phyloP scores from a whole-genome alignment of 2,888 invertebrate genomes.

The Sarcophaga carnaria region DNA sequence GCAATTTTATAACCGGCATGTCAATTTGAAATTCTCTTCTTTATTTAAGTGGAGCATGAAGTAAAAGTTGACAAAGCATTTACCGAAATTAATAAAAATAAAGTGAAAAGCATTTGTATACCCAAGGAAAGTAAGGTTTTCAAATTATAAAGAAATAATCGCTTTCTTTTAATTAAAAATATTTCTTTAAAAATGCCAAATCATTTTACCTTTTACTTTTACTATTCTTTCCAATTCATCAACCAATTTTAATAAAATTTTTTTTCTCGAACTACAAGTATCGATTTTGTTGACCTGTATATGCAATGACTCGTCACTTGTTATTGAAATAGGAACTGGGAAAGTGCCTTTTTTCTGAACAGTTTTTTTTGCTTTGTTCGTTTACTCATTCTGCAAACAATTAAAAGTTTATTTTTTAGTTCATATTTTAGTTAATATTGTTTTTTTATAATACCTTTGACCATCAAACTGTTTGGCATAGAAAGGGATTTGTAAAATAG shows the following conservation, averaged over 20 bases:
- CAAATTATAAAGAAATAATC: neutral
- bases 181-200: neutral
- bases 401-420: conserved; percentile 36
- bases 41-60: neutral
- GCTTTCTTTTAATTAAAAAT: neutral
- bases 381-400: conserved; percentile 25
- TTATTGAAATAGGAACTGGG: conserved; percentile 49
- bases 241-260: neutral
- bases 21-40: conserved; percentile 7
- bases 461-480: conserved; percentile 44
- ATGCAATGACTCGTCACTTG: conserved; percentile 33
- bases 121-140: neutral
- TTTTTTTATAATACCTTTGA: conserved; percentile 27
- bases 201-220: neutral
- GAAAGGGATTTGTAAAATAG: neutral
- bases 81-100: neutral
- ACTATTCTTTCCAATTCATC: neutral
- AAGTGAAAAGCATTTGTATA: neutral
- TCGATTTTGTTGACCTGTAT: neutral
- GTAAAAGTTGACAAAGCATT: conserved; percentile 3
- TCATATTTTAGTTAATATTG: neutral
- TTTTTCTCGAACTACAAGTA: neutral
- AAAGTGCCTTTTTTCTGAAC: conserved; percentile 15
- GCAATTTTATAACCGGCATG: neutral
- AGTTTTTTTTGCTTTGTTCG: neutral